Conservation (phyloP, 2,888 invertebrate species). For the Smittia sp. region DNA sequence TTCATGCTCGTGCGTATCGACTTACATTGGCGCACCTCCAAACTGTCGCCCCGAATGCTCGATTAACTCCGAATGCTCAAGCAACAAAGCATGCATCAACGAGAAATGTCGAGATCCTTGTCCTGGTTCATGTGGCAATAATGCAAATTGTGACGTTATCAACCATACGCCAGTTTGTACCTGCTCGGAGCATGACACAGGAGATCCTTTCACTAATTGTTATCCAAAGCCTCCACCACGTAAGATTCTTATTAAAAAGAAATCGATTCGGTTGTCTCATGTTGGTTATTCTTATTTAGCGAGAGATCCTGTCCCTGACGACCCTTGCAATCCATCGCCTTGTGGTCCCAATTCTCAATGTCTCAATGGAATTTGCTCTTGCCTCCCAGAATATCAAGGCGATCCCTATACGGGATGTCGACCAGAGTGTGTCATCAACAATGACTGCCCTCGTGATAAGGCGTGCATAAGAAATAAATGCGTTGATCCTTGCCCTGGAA, state of each 20-base stretch:
- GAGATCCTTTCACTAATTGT: slow-evolving; percentile 47
- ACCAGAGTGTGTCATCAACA: slow-evolving; percentile 68
- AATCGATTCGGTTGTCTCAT: too few species aligned
- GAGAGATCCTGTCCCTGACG: slow-evolving; percentile 49
- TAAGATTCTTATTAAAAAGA: neutral
- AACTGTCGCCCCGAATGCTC: slow-evolving; percentile 72
- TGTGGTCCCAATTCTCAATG: slow-evolving; percentile 65
- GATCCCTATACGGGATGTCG: slow-evolving; percentile 74
- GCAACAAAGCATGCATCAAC: slow-evolving; percentile 69
- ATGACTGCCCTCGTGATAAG: slow-evolving; percentile 64
- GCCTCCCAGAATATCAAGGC: slow-evolving; percentile 66
- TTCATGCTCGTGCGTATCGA: slow-evolving; percentile 70
- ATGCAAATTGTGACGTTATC: neutral
- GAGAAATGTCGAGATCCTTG: slow-evolving; percentile 72
- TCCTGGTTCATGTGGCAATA: slow-evolving; percentile 65
- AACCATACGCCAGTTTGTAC: neutral
- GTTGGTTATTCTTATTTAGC: slow-evolving; percentile 53
- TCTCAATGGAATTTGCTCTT: slow-evolving; percentile 66
- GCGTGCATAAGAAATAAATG: slow-evolving; percentile 72
- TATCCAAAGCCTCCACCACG: slow-evolving; percentile 42
- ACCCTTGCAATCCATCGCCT: slow-evolving; percentile 62
- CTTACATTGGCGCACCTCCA: slow-evolving; percentile 67
- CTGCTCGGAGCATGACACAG: slow-evolving; percentile 50
- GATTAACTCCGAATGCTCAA: slow-evolving; percentile 70
- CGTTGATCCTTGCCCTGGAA: slow-evolving; percentile 69